These are phyloP conservation scores for Limanda limanda DNA, from an alignment of 2,113 vertebrate genomes.

Conservation along the genomic window DNA sequence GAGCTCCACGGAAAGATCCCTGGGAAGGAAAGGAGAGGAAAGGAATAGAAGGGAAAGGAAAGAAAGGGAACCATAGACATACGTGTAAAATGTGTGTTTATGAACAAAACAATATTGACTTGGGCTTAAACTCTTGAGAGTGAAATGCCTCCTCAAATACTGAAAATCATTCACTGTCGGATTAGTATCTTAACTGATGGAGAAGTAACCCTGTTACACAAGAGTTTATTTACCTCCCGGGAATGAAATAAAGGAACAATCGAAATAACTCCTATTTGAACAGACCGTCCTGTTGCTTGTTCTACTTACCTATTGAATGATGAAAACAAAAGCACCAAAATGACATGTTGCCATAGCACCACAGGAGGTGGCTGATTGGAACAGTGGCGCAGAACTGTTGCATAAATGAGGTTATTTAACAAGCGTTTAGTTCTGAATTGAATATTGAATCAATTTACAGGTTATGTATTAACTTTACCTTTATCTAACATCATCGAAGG, in stretches of 20 bases:
- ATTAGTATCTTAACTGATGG: not conserved
- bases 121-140: not conserved
- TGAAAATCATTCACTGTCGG: not conserved
- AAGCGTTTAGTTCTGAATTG: not conserved
- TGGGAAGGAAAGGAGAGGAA: slow-evolving; percentile 40
- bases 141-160: not conserved
- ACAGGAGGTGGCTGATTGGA: not conserved
- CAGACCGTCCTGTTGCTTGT: not conserved
- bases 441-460: not conserved
- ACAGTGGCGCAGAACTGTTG: not conserved
- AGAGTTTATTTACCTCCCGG: no score
- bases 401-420: not conserved
- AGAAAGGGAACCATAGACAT: not conserved
- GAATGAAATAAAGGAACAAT: no score
- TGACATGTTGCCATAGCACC: not conserved
- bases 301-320: not conserved
- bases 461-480: not conserved
- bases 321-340: not conserved
- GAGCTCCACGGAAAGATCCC: slow-evolving; percentile 84
- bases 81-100: not conserved
- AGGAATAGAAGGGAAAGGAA: slow-evolving; percentile 4
- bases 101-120: no score
- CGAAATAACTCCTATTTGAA: no score
- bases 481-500: not conserved
- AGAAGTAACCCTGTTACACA: not conserved